Base-by-base conservation (phyloP, 2,888 invertebrate species). In the Pandemis cinnamomeana region DNA sequence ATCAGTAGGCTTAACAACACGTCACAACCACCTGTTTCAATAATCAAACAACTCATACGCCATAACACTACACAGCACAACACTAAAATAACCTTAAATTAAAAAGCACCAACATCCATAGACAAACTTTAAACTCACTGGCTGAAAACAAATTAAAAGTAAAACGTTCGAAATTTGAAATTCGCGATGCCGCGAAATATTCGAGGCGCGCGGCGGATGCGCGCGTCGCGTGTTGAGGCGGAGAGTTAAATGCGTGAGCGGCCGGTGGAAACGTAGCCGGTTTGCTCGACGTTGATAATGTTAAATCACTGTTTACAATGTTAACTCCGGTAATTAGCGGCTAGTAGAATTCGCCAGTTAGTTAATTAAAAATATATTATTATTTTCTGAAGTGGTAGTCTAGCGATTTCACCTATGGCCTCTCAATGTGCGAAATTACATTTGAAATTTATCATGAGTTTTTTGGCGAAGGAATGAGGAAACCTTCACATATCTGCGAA, bases 171-270 rank as follows among this genome's bases (percentile, higher is more conserved):
- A 79, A 81, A 82, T 82, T 82, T 79, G 77, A 79, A 86, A 82
- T 87, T 87, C 86, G 88, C 89, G 88, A 73, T 79, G 80, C 82
- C 89, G 91, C 88, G 90, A 89, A 89, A 87, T 82, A 83, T 87
- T 84, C 84, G 78, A 84, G 85, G 86, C 90, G 90, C 89, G 87
- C 85, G 78, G 77, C 82, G 83, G 85, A 87, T 84, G 88, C 91
- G 92, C 87, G 92, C 91, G 92, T 89, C 91, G 91, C 91, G 91
- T 89, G 90, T 87, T 78, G 78, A 80, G 86, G 79, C 88, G 86
- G 77, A 78, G 84, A 83, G 86, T 88, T 86, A 82, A 90, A 89
- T 92, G 91, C 87, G 87, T 86, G 87, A 83, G 77, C 84, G 77
- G 27, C 83, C 84, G 78, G 79, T 84, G 84, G 88, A 86, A 88